Evolutionary conservation across 1,140 invertebrate species (phyloP).

Genomic region (Ceratosolen fusciceps): DNA sequence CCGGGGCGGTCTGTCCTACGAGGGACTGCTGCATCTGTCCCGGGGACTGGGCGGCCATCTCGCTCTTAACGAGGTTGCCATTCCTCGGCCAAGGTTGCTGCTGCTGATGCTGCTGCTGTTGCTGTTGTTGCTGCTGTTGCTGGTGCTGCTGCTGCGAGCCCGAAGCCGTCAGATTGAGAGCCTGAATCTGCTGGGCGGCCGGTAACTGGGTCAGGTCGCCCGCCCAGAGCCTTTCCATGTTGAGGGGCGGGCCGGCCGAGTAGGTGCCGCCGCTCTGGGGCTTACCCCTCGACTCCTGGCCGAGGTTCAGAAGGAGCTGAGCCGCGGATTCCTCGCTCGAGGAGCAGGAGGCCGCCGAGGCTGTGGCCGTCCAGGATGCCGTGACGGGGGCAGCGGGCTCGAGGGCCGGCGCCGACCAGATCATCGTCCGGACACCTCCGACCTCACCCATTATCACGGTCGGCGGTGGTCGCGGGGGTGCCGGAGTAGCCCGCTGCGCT

Average conservation of each 20-base stretch:
- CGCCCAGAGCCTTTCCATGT: constrained; percentile 93
- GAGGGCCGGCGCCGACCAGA: constrained; percentile 83
- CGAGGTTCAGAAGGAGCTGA: constrained; percentile 85
- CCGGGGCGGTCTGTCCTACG: constrained; percentile 64
- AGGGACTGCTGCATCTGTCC: constrained; percentile 66
- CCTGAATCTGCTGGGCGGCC: constrained; percentile 85
- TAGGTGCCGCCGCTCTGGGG: constrained; percentile 61
- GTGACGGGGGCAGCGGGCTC: constrained; percentile 67
- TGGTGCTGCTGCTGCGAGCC: constrained; percentile 56
- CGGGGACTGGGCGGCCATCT: constrained; percentile 63
- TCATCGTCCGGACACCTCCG: constrained; percentile 91
- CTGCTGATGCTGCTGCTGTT: constrained; percentile 45
- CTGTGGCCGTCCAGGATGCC: constrained; percentile 70
- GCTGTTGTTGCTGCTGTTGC: constrained; percentile 51
- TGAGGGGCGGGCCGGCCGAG: constrained; percentile 77
- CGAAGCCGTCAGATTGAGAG: constrained; percentile 82
- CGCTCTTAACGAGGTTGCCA: constrained; percentile 65
- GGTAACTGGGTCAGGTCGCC: constrained; percentile 87
- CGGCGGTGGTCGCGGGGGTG: constrained; percentile 80
- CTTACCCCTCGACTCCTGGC: constrained; percentile 76
- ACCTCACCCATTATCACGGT: constrained; percentile 92
- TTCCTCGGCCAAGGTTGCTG: constrained; percentile 68
- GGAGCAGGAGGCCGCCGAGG: constrained; percentile 70
- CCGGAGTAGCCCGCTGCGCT: constrained; percentile 72
- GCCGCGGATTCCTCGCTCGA: constrained; percentile 83